Percentiles rank a stretch among this genome's conserved stretches.
These are phyloP conservation scores for Pelecanus crispus DNA, from an alignment of 2,113 vertebrate genomes.

Conservation along the genomic window DNA sequence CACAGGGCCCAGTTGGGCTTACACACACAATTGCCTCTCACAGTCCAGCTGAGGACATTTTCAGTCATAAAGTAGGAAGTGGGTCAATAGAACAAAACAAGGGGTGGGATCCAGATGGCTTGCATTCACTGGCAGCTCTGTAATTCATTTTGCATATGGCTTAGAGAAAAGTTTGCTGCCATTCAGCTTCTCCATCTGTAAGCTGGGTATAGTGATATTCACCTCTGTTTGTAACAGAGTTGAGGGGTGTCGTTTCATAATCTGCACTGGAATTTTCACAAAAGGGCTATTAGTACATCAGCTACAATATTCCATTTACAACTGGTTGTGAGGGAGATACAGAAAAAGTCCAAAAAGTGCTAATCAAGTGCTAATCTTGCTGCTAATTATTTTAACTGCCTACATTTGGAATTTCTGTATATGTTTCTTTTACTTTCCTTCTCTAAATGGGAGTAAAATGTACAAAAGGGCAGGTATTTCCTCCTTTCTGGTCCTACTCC, in stretches of 20 bases:
- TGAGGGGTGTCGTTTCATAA: neutral
- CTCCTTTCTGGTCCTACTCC: constrained; percentile 48
- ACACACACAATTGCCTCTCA: neutral
- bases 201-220: fast-evolving
- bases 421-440: constrained; percentile 18
- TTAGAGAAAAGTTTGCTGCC: neutral
- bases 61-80: neutral
- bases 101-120: neutral
- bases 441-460: constrained; percentile 44
- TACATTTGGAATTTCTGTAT: constrained; percentile 33
- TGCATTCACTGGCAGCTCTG: fast-evolving
- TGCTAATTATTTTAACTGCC: constrained; percentile 48
- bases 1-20: neutral
- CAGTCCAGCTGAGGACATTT: neutral
- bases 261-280: neutral
- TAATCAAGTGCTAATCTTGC: constrained; percentile 34
- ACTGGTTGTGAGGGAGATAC: neutral
- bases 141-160: neutral
- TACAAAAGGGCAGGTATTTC: constrained; percentile 68
- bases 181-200: neutral
- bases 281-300: neutral
- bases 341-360: neutral
- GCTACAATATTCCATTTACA: neutral
- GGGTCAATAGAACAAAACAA: neutral
- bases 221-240: neutral